Percentiles rank a stretch among this genome's conserved stretches.
These are phyloP conservation scores for Anthopleura sola DNA, from an alignment of 64 coral and sea anemone species.

Conservation along the genomic window DNA sequence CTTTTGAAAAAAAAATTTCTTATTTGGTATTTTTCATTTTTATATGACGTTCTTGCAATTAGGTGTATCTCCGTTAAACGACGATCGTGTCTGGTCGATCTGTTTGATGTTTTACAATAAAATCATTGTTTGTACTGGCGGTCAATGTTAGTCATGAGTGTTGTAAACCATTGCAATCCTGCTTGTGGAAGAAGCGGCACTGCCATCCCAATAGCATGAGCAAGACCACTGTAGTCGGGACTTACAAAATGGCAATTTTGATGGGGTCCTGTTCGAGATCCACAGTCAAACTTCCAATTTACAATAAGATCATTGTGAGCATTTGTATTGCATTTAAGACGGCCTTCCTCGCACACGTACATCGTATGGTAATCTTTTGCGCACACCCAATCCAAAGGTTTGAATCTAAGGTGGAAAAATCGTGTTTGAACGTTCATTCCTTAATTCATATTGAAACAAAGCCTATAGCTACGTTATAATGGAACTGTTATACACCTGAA, in stretches of 20 bases:
- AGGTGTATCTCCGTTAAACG: too few species aligned
- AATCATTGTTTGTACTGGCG: conserved; percentile 19
- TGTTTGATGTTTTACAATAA: too few species aligned
- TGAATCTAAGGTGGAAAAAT: too few species aligned
- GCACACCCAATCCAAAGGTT: conserved; percentile 43
- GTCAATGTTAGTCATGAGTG: conserved; percentile 20
- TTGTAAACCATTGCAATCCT: conserved; percentile 24
- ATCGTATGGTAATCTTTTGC: conserved; percentile 21
- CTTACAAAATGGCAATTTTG: conserved; percentile 17
- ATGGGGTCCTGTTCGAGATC: conserved; percentile 36
- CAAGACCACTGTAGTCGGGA: conserved; percentile 35
- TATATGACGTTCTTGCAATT: too few species aligned
- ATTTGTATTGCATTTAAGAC: background rate
- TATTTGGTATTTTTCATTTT: too few species aligned
- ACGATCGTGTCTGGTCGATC: too few species aligned
- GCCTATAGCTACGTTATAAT: too few species aligned
- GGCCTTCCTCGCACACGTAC: conserved; percentile 36
- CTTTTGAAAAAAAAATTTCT: too few species aligned
- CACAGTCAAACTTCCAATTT: conserved; percentile 70
- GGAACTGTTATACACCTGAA: too few species aligned
- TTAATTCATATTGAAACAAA: too few species aligned
- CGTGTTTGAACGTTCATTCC: too few species aligned
- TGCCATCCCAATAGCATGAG: conserved; percentile 25
- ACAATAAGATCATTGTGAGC: conserved; percentile 17
- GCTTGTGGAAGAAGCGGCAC: background rate